A percentile compares a stretch with the other conserved stretches of the same genome.
phyloP scores from a whole-genome alignment of 2,113 vertebrate species.

The Carassius gibelio region DNA sequence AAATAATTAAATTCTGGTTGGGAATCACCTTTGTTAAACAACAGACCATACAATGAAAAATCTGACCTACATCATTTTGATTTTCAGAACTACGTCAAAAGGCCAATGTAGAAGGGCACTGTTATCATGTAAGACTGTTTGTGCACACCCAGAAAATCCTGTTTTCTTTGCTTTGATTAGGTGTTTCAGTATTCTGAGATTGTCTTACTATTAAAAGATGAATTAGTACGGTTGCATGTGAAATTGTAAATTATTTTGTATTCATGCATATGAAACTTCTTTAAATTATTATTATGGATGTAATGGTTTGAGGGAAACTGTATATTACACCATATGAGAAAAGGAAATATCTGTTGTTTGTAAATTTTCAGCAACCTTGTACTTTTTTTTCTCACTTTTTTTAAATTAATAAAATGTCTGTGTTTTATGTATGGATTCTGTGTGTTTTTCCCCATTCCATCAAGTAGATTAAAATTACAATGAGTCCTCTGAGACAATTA shows the following conservation, averaged over 20 bases:
- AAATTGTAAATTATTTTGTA: conserved; percentile 57
- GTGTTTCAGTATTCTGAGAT: conserved; percentile 38
- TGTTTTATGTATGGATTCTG: conserved; percentile 27
- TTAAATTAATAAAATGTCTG: conserved; percentile 52
- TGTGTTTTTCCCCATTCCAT: not conserved
- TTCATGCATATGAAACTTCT: conserved; percentile 44
- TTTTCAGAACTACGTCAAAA: not conserved
- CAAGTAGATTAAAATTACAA: not conserved
- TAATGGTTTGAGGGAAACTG: conserved; percentile 25
- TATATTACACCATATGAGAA: conserved; percentile 27
- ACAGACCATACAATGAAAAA: not conserved
- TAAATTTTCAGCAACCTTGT: conserved; percentile 41
- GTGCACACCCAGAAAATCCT: conserved; percentile 16
- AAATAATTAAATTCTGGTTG: not conserved
- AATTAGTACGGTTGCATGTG: conserved; percentile 46
- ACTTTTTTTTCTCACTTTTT: conserved; percentile 44
- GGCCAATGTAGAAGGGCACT: conserved; percentile 30
- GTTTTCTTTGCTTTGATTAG: conserved; percentile 36
- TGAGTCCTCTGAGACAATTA: not conserved
- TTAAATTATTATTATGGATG: conserved; percentile 48
- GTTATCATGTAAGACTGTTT: conserved; percentile 51
- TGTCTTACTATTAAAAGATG: conserved; percentile 35
- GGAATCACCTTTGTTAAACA: not conserved
- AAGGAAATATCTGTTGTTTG: conserved; percentile 37
- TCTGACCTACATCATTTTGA: not conserved